Evolutionary conservation across 2,113 vertebrate species (phyloP).

Genomic region (Lonchura striata): DNA sequence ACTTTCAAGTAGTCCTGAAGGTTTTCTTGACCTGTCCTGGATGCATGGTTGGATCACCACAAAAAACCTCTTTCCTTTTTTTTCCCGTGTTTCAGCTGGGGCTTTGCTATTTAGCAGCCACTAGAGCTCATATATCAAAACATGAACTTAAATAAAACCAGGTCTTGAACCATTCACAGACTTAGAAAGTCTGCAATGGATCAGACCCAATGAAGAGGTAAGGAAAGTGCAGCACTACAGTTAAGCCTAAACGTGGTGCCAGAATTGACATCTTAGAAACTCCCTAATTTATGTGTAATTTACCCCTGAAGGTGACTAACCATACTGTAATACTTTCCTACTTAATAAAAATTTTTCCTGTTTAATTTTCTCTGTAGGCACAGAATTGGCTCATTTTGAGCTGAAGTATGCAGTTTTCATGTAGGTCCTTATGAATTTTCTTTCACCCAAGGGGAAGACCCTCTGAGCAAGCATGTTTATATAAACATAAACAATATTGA

Average conservation of each 20-base stretch:
- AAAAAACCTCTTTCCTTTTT: not conserved
- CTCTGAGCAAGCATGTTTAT: not conserved
- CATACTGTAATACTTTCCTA: not conserved
- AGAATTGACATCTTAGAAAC: not conserved
- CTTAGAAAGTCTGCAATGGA: not conserved
- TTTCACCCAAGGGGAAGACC: not conserved
- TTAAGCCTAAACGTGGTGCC: not conserved
- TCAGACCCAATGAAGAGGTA: not conserved
- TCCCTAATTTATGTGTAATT: not conserved
- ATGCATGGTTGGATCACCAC: not conserved
- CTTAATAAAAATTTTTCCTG: not conserved
- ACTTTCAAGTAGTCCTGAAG: not conserved
- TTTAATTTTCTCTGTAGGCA: not conserved
- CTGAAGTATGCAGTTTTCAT: not conserved
- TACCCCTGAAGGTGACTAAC: not conserved
- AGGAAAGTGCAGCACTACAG: not conserved
- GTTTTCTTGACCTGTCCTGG: not conserved
- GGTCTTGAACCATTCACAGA: not conserved
- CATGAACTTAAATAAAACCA: not conserved
- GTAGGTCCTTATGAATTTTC: not conserved
- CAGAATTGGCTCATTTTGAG: not conserved
- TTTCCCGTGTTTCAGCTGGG: not conserved
- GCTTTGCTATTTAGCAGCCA: not conserved
- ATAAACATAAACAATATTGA: not conserved
- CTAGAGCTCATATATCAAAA: not conserved